Conservation (phyloP, 2,113 vertebrate species). For the Hyla sarda region DNA sequence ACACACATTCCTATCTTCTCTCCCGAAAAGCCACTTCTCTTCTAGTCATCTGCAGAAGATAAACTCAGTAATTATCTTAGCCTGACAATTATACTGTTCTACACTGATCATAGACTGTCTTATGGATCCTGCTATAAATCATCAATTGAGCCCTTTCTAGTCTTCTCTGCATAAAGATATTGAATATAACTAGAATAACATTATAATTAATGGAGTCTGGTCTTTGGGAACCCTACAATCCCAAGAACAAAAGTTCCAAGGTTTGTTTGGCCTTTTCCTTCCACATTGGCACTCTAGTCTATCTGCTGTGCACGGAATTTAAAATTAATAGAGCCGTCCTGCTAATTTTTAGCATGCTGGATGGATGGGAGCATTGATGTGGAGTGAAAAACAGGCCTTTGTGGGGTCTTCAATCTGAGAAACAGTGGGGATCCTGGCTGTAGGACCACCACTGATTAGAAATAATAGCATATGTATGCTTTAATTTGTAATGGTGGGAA, state of each 20-base stretch:
- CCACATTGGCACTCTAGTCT: background rate
- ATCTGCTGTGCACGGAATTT: background rate
- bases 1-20: background rate
- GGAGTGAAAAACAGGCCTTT: too few species aligned
- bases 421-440: too few species aligned
- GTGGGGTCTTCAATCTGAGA: too few species aligned
- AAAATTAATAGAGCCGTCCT: background rate
- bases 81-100: background rate
- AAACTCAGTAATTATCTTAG: background rate
- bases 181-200: background rate
- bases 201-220: background rate
- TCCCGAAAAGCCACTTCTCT: background rate
- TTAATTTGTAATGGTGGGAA: too few species aligned
- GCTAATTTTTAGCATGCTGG: background rate
- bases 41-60: background rate
- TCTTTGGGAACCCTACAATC: background rate
- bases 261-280: background rate
- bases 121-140: background rate
- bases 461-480: too few species aligned
- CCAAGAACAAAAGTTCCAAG: background rate
- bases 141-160: background rate
- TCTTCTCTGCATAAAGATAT: background rate
- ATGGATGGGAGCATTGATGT: background rate
- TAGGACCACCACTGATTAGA: too few species aligned
- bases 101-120: background rate